A percentile compares a stretch with the other conserved stretches of the same genome.
phyloP scores from a whole-genome alignment of 1,140 invertebrate genomes.

The Mesaphorura yosii region DNA sequence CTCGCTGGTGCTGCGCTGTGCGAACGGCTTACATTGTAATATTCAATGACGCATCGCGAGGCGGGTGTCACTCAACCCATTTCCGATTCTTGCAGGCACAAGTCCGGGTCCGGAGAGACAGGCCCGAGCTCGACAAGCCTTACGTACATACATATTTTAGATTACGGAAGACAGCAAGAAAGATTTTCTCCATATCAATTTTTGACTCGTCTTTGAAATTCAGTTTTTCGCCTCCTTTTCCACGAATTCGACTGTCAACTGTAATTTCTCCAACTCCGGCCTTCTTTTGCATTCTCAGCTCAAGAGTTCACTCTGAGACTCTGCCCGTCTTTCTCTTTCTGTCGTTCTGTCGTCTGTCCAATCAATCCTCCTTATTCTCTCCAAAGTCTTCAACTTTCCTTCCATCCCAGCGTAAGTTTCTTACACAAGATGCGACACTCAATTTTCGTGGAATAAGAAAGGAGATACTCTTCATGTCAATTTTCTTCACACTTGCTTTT shows the following conservation, averaged over 20 bases:
- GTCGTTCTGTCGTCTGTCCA: too few species aligned
- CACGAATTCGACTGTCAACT: neutral
- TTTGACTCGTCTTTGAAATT: neutral
- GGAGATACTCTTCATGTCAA: too few species aligned
- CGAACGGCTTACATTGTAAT: constrained; percentile 27
- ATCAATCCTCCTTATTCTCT: too few species aligned
- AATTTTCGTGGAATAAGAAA: too few species aligned
- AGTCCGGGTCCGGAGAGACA: constrained; percentile 9
- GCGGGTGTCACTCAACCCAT: constrained; percentile 28
- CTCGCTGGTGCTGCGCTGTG: too few species aligned
- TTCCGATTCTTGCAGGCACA: constrained; percentile 29
- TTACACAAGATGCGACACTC: too few species aligned
- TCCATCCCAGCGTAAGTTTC: too few species aligned
- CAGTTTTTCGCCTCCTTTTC: neutral
- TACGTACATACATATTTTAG: neutral
- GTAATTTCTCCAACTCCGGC: neutral
- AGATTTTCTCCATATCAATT: constrained; percentile 1
- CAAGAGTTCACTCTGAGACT: too few species aligned
- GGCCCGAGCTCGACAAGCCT: neutral
- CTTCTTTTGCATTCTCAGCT: too few species aligned
- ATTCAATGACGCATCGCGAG: constrained; percentile 29
- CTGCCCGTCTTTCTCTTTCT: too few species aligned
- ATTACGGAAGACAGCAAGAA: constrained; percentile 11
- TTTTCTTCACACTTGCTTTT: too few species aligned
- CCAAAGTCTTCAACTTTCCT: too few species aligned